These are phyloP conservation scores for Hydra vulgaris DNA, from an alignment of 30 jellyfish, hydroid and myxozoan species.

Conservation along the genomic window DNA sequence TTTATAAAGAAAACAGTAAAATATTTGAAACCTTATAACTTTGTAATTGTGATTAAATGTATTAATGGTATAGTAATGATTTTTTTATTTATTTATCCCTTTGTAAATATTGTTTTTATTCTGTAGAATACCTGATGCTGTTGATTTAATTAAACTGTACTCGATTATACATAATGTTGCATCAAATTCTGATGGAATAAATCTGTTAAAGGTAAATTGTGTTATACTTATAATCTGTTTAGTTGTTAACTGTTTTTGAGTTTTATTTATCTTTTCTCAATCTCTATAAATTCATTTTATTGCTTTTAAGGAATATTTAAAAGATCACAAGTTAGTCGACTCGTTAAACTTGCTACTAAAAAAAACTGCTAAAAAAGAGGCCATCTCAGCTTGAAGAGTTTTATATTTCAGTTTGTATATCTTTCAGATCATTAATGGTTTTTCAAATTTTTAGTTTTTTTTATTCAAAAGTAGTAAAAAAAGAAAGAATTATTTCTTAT, in stretches of 20 bases:
- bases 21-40: no score
- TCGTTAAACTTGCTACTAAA: not conserved
- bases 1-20: no score
- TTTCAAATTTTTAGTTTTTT: no score
- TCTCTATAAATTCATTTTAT: not conserved
- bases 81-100: not conserved
- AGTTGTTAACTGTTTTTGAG: no score
- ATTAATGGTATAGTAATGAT: no score
- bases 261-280: no score
- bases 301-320: not conserved
- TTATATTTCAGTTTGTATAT: not conserved
- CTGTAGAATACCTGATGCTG: constrained; percentile 54
- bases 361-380: not conserved
- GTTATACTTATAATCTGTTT: no score
- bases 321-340: not conserved
- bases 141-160: constrained; percentile 40
- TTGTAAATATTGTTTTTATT: no score
- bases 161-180: constrained; percentile 27
- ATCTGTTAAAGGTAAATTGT: not conserved
- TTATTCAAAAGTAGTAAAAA: no score
- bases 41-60: no score
- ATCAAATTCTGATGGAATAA: not conserved
- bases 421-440: no score
- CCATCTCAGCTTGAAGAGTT: not conserved
- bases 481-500: no score